A percentile compares a stretch with the other conserved stretches of the same genome.
These are phyloP conservation scores for Maccullochella peelii DNA, from an alignment of 2,113 vertebrate genomes.

Conservation along the genomic window DNA sequence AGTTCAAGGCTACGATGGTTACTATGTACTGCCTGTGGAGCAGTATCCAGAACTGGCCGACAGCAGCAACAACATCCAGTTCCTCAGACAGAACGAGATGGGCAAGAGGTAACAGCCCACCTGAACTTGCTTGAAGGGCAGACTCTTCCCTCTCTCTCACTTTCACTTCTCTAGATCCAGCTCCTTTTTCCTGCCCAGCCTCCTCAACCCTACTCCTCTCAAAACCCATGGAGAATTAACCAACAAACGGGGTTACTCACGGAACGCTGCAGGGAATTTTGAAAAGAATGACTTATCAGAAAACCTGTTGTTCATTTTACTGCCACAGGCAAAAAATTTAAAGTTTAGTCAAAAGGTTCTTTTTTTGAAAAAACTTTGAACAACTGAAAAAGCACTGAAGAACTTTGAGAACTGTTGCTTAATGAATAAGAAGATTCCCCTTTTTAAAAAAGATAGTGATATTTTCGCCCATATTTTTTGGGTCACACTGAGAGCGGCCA, in stretches of 20 bases:
- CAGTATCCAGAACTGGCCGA: conserved; percentile 99
- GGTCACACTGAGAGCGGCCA: conserved; percentile 85
- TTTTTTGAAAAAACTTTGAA: conserved; percentile 75
- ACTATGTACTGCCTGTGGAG: conserved; percentile 97
- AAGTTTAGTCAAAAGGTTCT: conserved; percentile 73
- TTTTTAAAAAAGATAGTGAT: conserved; percentile 90
- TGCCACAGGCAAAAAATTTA: conserved; percentile 84
- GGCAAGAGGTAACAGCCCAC: conserved; percentile 99
- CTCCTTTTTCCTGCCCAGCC: conserved; percentile 61
- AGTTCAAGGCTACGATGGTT: conserved; percentile 98
- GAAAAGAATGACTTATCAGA: conserved; percentile 85
- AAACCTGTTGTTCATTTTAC: conserved; percentile 83
- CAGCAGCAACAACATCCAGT: conserved; percentile 99
- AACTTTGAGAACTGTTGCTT: conserved; percentile 83
- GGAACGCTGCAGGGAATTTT: conserved; percentile 94
- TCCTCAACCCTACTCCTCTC: conserved; percentile 83
- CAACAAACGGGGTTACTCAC: conserved; percentile 91
- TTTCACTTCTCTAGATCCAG: conserved; percentile 61
- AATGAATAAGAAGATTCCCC: conserved; percentile 90
- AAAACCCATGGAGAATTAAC: conserved; percentile 96
- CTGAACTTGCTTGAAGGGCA: conserved; percentile 51
- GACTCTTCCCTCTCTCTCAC: conserved; percentile 55
- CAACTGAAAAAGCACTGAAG: conserved; percentile 82
- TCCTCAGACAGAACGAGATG: conserved; percentile 99
- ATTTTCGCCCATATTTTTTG: conserved; percentile 99